A percentile compares a stretch with the other conserved stretches of the same genome.
Conservation (phyloP, 1,140 invertebrate species). For the Cyphomyrmex costatus region DNA sequence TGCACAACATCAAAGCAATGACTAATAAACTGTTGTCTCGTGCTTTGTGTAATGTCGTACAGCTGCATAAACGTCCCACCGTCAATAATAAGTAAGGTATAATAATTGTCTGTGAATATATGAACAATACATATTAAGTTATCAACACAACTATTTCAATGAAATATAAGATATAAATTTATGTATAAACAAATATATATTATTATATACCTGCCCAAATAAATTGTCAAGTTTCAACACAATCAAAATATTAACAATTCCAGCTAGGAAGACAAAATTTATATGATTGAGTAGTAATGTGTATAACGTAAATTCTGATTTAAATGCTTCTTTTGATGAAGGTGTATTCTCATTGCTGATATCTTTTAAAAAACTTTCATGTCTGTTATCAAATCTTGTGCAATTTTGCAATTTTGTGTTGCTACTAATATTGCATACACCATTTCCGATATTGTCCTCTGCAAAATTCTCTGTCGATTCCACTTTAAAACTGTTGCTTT, state of each 20-base stretch:
- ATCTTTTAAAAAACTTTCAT: slow-evolving; percentile 23
- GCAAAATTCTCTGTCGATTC: slow-evolving; percentile 11
- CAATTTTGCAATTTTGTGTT: not conserved
- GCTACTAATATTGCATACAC: not conserved
- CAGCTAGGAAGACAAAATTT: slow-evolving; percentile 74
- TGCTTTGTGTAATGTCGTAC: slow-evolving; percentile 21
- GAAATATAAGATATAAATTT: slow-evolving; percentile 55
- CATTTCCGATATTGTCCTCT: slow-evolving; percentile 25
- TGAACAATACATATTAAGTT: slow-evolving; percentile 14
- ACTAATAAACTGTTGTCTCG: slow-evolving; percentile 63
- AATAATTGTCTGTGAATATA: slow-evolving; percentile 59
- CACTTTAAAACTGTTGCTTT: not conserved
- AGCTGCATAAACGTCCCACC: slow-evolving; percentile 59
- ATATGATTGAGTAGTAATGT: slow-evolving; percentile 68
- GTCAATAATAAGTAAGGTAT: slow-evolving; percentile 66
- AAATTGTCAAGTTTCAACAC: slow-evolving; percentile 73
- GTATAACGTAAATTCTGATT: slow-evolving; percentile 8
- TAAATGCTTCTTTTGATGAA: not conserved
- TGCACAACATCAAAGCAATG: slow-evolving; percentile 74
- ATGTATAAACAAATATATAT: not conserved
- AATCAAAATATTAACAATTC: slow-evolving; percentile 77
- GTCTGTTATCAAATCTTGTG: not conserved
- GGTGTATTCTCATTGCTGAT: not conserved
- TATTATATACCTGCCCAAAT: slow-evolving; percentile 76
- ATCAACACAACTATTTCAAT: not conserved